Evolutionary conservation across 2,113 vertebrate genomes (phyloP), one percentile per base, ranked within the genome.

Genomic region (Dinomys branickii): DNA sequence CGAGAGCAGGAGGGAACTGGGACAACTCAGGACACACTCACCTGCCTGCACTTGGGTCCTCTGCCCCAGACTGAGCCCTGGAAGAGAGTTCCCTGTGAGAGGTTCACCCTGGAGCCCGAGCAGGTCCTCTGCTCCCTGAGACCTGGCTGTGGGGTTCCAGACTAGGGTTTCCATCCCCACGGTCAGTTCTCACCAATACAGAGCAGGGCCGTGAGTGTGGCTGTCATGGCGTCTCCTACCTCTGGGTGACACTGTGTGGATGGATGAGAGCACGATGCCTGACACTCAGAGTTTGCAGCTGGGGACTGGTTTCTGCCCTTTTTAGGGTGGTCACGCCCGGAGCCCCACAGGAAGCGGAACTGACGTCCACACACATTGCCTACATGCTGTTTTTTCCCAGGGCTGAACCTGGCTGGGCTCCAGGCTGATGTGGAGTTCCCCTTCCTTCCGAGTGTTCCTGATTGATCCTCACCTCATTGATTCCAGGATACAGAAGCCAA

Each of bases 241-340:
- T 9, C 33, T 14, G 1, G 5, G 4, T 5, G 3, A 0, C 0
- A 3, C 13, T 26, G 19, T 56, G 50, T 9, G 0, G 38, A 38
- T 0, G 2, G 30, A 50, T 3, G 52, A 52, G 59, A 35, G 30
- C 17, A 10, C 24, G 0, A 61, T 1, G 24, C 0, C 3, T 0
- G 0, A 44, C 71, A 73, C 63, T 35, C 67, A 20, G 67, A n/a
- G 35, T 20, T 69, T 38, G 17, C 67, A 69, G 6, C 67, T 20
- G 67, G 67, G 67, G 17, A 28, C 17, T 38, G 35, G 35, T 69
- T n/a, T 38, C 67, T 59, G 3, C 65, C 2, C 0, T 1, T 86
- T 65, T 90, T 0, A 1, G 1, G 9, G 7, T 0, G 54, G 28
- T 85, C 47, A 65, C 5, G 1, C n/a, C n/a, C 63, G 24, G 52